These are phyloP conservation scores for Pteromalus puparum DNA, from an alignment of 1,140 invertebrate species.

Conservation along the genomic window DNA sequence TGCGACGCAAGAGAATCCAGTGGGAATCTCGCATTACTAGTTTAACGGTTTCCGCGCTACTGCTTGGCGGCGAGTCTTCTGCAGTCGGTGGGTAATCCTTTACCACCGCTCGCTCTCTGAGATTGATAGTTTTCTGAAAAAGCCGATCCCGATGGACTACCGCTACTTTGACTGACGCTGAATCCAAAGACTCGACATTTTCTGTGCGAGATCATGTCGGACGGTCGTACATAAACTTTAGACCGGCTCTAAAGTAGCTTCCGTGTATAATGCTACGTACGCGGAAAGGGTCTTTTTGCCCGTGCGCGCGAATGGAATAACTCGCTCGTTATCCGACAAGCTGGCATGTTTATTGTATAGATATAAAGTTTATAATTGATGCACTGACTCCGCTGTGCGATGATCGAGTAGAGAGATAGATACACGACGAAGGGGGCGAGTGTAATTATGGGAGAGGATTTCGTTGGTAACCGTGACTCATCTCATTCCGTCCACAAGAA, in stretches of 20 bases:
- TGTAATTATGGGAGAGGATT: background rate
- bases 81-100: background rate
- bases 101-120: background rate
- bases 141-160: background rate
- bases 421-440: background rate
- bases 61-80: too few relatives aligned
- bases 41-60: background rate
- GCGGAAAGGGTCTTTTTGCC: background rate
- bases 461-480: background rate
- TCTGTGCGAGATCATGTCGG: too few relatives aligned
- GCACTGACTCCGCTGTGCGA: background rate
- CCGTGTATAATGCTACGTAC: background rate
- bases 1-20: background rate
- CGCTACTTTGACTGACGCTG: background rate
- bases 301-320: background rate
- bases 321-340: background rate
- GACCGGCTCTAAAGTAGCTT: too few relatives aligned
- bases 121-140: conserved; percentile 4
- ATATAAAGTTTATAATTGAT: background rate
- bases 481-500: background rate
- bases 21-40: background rate
- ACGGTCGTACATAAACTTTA: background rate
- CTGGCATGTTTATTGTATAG: background rate
- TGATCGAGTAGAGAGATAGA: background rate
- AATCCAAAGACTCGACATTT: background rate